Base-by-base conservation (phyloP, 2,797 vertebrate species). In the Lagodon rhomboides region DNA sequence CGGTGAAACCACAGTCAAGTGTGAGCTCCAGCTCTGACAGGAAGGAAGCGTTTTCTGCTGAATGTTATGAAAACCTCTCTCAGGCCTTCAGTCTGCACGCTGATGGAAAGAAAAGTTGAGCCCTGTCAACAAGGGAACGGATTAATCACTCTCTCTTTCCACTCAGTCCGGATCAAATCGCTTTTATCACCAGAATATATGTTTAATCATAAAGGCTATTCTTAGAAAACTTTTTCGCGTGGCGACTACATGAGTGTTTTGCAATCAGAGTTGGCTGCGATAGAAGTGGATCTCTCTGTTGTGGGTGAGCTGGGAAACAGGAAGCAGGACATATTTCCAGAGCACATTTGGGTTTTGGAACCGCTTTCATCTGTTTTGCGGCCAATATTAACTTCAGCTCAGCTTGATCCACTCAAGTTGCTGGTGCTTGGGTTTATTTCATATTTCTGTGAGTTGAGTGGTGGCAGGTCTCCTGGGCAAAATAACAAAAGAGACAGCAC, bases 21-120 rank as follows among this genome's bases (percentile, higher is more conserved):
- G 56, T 68, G 30, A 73, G 75, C 63, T 85, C 44, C 56, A 84
- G 61, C 77, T 69, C 60, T 47, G 66, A 84, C 88, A 93, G 92
- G 94, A 93, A 93, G 93, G 90, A 94, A 91, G 75, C 46, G 7
- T 88, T 91, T 79, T 93, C 70, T 90, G 88, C 89, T 92, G 91
- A 93, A 83, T 76, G 73, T 76, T 65, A 55, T 79, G 34, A 91
- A 90, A 92, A 90, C 59, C 68, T 73, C 80, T 89, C 66, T 80
- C 61, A 65, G 80, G 68, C 73, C 70, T 89, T 68, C 63, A 63
- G 77, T 60, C 64, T 79, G 43, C 43, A 1, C 49, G 70, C 86
- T 84, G 74, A 73, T 73, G 73, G 82, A 79, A 78, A 82, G 64
- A 69, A 68, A 58, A 38, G 16, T 56, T 58, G 54, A 71, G 41